These are phyloP conservation scores for Larimichthys crocea DNA, from an alignment of 2,113 vertebrate genomes.

Conservation along the genomic window DNA sequence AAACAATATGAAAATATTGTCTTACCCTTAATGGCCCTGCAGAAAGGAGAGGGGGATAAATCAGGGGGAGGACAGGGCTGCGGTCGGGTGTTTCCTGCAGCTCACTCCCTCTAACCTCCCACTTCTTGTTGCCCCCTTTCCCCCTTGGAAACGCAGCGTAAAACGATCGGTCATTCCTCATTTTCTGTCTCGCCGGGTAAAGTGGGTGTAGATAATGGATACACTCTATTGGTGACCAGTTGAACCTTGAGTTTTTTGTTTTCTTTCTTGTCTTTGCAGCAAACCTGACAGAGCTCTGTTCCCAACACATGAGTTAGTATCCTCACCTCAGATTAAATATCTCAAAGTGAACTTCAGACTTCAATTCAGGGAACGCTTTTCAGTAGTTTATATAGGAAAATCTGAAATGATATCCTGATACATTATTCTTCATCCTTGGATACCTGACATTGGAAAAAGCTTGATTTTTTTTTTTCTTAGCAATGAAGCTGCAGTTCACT, in stretches of 20 bases:
- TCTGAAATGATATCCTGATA: neutral
- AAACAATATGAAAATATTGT: conserved; percentile 80
- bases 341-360: conserved; percentile 19
- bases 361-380: conserved; percentile 7
- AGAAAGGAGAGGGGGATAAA: conserved; percentile 68
- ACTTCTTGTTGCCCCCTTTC: conserved; percentile 19
- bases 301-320: neutral
- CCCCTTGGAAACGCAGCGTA: conserved; percentile 26
- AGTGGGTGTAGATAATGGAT: conserved; percentile 21
- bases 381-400: neutral
- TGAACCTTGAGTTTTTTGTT: conserved; percentile 9
- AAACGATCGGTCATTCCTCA: conserved; percentile 52
- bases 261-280: conserved; percentile 1
- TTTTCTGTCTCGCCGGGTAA: conserved; percentile 33
- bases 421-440: neutral
- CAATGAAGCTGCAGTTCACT: neutral
- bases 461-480: conserved; percentile 6
- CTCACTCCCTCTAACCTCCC: conserved; percentile 30
- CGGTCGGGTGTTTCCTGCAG: conserved; percentile 52
- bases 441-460: neutral
- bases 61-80: conserved; percentile 40
- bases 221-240: conserved; percentile 34
- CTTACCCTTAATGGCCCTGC: conserved; percentile 64
- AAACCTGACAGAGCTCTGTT: conserved; percentile 13
- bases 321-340: conserved; percentile 18